Conservation (phyloP, 2,113 vertebrate species). For the Pterophyllum scalare region DNA sequence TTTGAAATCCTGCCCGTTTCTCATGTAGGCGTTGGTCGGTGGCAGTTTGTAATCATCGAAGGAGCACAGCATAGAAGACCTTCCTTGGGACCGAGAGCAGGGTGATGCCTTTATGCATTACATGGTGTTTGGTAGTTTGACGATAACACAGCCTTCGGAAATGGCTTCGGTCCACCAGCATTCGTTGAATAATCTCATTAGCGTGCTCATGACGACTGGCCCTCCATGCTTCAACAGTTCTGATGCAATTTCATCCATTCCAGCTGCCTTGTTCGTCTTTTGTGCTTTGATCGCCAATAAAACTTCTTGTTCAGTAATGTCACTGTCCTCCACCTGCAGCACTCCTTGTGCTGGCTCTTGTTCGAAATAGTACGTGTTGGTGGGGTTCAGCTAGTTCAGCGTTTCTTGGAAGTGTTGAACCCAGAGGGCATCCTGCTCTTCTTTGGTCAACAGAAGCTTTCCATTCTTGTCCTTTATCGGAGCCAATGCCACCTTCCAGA, state of each 20-base stretch:
- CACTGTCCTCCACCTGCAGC: background rate
- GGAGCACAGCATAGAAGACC: background rate
- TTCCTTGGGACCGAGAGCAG: background rate
- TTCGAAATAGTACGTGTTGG: background rate
- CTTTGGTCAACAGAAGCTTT: background rate
- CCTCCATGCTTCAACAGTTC: background rate
- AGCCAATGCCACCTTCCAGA: too few relatives aligned
- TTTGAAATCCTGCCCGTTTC: background rate
- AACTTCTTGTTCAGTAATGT: background rate
- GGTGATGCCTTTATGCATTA: background rate
- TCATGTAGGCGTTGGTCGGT: background rate
- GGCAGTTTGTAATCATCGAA: too few relatives aligned
- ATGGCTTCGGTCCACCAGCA: background rate
- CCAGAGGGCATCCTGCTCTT: background rate
- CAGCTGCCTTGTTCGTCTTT: background rate
- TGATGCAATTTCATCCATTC: slow-evolving; percentile 1
- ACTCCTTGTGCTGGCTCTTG: background rate
- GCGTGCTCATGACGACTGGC: background rate
- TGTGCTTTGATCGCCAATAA: background rate
- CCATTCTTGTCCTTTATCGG: background rate
- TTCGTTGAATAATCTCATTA: background rate
- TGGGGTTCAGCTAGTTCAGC: background rate
- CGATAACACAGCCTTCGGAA: background rate
- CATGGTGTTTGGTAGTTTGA: background rate
- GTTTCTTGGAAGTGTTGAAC: background rate